Conservation (phyloP, 2,888 invertebrate species). For the Chromoteleia sp. region DNA sequence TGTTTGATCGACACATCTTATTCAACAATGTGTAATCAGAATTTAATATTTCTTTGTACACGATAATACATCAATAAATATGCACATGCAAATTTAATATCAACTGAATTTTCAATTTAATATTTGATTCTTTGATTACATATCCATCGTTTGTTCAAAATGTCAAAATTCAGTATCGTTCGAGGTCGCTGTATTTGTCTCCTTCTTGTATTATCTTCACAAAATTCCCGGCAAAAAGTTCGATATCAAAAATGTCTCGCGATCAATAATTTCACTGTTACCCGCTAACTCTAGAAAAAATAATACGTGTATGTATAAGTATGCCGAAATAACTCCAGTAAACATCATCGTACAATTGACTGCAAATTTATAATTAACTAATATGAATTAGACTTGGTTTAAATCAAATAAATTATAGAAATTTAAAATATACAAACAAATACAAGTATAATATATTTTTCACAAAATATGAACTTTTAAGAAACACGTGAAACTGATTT, state of each 20-base stretch:
- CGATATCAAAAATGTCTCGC: conserved; percentile 58
- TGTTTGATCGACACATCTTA: background rate
- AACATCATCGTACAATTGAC: too few relatives aligned
- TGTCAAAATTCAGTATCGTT: conserved; percentile 5
- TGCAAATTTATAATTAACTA: too few relatives aligned
- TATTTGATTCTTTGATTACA: conserved; percentile 1
- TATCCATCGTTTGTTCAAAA: conserved; percentile 10
- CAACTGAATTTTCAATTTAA: background rate
- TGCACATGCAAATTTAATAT: conserved; percentile 8
- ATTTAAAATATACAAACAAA: too few relatives aligned
- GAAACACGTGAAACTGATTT: conserved; percentile 10
- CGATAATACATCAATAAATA: background rate
- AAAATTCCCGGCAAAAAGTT: conserved; percentile 32
- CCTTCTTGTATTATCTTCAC: conserved; percentile 23
- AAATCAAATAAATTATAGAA: too few relatives aligned
- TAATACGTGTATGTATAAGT: background rate
- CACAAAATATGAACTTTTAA: background rate
- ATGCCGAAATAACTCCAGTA: background rate
- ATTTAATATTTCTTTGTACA: background rate
- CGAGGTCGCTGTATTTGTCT: conserved; percentile 14
- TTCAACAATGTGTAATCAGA: background rate
- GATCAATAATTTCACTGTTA: conserved; percentile 60
- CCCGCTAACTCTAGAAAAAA: conserved; percentile 25
- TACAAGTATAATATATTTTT: background rate
- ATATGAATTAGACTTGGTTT: too few relatives aligned